Base-by-base conservation (phyloP, 2,113 vertebrate genomes). In the Poeciliopsis occidentalis region DNA sequence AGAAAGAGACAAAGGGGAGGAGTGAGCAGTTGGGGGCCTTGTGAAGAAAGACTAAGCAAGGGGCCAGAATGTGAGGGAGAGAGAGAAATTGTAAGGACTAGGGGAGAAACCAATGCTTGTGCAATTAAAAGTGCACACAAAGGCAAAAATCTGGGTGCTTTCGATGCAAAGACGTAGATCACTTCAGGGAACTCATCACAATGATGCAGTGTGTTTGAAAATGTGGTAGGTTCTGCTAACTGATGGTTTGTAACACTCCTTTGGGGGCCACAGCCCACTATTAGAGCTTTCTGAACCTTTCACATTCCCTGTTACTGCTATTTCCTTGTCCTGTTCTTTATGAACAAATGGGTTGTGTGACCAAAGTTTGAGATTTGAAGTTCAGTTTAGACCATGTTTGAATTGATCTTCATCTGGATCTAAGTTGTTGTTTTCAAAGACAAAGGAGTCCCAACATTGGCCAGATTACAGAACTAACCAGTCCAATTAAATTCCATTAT, bases 71-170 rank as follows among this genome's bases (percentile, higher is more conserved):
- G 69, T 73, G 80, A 76, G 81, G 82, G 80, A 71, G 81, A 76
- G 85, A 84, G 85, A 80, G 82, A 73, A 62, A 74, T 44, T 82
- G 65, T 73, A 87, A 85, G 83, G 79, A 90, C 91, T 93, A 85
- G 88, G 89, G 89, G 91, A 57, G 87, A 84, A 88, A 90, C 92
- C 83, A 84, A 92, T 91, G 92, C 89, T 92, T 93, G 90, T 57
- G 91, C 93, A 94, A 94, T 94, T 94, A 95, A 94, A 94, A 95
- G 92, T 94, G 92, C 94, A 94, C 91, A 95, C 91, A 94, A 92
- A 92, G 90, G 91, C 91, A 89, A 91, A 92, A 94, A 93, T 91
- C 77, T 87, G 83, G 87, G 86, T 84, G 85, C 92, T 93, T 94
- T 93, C 89, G 91, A 94, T 91, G 87, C 87, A 86, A 83, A 90